Conservation (phyloP, 2,113 vertebrate genomes). For the Dasyprocta punctata region DNA sequence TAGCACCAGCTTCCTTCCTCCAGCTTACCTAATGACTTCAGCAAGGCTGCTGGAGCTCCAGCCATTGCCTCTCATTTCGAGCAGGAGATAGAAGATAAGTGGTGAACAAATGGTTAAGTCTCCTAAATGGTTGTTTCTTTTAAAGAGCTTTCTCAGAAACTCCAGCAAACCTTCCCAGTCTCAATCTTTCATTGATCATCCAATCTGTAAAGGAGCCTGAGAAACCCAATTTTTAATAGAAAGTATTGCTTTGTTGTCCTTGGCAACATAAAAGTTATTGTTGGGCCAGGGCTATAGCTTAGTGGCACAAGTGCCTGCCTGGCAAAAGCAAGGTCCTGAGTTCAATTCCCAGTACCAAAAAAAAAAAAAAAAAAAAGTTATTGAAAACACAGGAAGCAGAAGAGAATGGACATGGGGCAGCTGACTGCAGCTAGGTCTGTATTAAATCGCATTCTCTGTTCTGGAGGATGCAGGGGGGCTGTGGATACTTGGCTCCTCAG, state of each 20-base stretch:
- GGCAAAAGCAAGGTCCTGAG: too few species aligned
- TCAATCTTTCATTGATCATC: not conserved
- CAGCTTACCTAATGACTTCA: not conserved
- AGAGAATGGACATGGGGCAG: not conserved
- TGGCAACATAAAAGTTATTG: not conserved
- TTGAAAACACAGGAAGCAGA: not conserved
- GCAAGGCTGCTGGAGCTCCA: not conserved
- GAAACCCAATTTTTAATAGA: not conserved
- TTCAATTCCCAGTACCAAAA: too few species aligned
- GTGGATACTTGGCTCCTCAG: not conserved
- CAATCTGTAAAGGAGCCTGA: not conserved
- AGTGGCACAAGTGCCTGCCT: too few species aligned
- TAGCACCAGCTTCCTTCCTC: not conserved
- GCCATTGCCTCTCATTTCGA: not conserved
- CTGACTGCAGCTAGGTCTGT: not conserved
- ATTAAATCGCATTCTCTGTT: too few species aligned
- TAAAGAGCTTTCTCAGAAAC: not conserved
- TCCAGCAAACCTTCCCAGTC: not conserved
- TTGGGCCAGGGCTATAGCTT: not conserved
- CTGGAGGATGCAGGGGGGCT: rapidly evolving
- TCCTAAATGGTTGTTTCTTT: not conserved
- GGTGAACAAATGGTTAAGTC: not conserved
- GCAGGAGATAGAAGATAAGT: not conserved
- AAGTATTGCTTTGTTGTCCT: not conserved
- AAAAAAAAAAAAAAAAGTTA: not conserved